phyloP scores from a whole-genome alignment of 2,113 vertebrate genomes.

The Tinamus guttatus region DNA sequence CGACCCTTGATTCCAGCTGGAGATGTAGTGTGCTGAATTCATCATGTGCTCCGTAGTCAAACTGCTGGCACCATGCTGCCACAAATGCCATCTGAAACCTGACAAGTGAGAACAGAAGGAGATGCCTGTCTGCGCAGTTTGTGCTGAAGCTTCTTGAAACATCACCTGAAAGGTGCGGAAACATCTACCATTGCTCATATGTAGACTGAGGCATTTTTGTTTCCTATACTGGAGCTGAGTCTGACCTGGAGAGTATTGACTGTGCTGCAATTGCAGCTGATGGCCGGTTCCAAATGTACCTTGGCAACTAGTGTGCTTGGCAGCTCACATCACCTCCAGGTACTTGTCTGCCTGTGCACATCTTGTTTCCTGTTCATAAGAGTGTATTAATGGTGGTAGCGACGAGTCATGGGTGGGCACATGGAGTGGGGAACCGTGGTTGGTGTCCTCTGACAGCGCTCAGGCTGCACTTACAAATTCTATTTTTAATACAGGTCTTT shows the following conservation, averaged over 20 bases:
- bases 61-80: not conserved
- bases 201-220: not conserved
- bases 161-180: slow-evolving; percentile 7
- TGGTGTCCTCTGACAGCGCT: too few relatives aligned
- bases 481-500: not conserved
- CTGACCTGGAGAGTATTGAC: rapidly evolving
- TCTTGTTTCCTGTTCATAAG: too few relatives aligned
- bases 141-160: not conserved
- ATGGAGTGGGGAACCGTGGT: not conserved
- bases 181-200: not conserved
- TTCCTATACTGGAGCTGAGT: not conserved
- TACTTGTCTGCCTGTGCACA: not conserved
- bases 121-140: not conserved
- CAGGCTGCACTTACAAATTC: too few relatives aligned
- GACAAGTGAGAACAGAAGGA: slow-evolving; percentile 26
- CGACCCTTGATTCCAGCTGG: slow-evolving; percentile 43
- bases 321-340: not conserved
- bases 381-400: not conserved
- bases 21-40: slow-evolving; percentile 29
- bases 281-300: not conserved
- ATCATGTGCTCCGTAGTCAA: slow-evolving; percentile 36
- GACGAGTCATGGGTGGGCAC: not conserved
- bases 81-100: slow-evolving; percentile 50
- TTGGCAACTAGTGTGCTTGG: not conserved
- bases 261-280: not conserved